Base-by-base conservation (phyloP, 1,140 invertebrate species). In the Platyscapa corneri region DNA sequence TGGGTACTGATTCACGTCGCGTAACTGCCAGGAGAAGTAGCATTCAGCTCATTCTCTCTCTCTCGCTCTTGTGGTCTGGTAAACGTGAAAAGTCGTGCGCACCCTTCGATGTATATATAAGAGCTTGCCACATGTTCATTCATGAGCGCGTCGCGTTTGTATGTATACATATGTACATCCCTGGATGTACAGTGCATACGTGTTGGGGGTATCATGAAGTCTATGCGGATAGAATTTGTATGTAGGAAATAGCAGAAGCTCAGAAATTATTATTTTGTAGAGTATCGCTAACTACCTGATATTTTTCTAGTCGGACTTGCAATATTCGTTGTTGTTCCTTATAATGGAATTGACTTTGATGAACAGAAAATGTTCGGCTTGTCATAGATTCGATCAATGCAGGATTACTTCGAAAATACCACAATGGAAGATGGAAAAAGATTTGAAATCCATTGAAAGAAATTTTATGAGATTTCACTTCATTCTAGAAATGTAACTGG, bases 1-100 rank as follows among this genome's bases (percentile, higher is more conserved):
- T 93, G 93, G 93, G 92, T 92, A 93, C 92, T 93, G 92, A 93
- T 93, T 93, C 92, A 93, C 85, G 90, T 89, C 88, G 87, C 88
- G 87, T 88, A 89, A 87, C 89, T 87, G 88, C 88, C 87, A 84
- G 65, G 75, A 64, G 60, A 39, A 67, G 64, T 30, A 37, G 32
- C 53, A 14, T 30, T 27, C 42, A 30, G 39, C 32, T 70, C 87
- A 87, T 87, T 89, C 87, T 87, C 42, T 42, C 20, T 74, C 37
- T 39, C 70, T 72, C 20, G n/a, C 46, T 56, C 49, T 83, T n/a
- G 53, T 39, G 20, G 42, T 64, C 75, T 77, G 75, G 84, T 77
- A 87, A 86, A 76, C 85, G 78, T 86, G 89, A 88, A 89, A 87
- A 86, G 83, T 81, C 64, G 39, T 34, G 49, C 70, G 27, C 83